A percentile compares a stretch with the other conserved stretches of the same genome.
phyloP scores from a whole-genome alignment of 2,797 vertebrate genomes.

The Platyrinchus mystaceus region DNA sequence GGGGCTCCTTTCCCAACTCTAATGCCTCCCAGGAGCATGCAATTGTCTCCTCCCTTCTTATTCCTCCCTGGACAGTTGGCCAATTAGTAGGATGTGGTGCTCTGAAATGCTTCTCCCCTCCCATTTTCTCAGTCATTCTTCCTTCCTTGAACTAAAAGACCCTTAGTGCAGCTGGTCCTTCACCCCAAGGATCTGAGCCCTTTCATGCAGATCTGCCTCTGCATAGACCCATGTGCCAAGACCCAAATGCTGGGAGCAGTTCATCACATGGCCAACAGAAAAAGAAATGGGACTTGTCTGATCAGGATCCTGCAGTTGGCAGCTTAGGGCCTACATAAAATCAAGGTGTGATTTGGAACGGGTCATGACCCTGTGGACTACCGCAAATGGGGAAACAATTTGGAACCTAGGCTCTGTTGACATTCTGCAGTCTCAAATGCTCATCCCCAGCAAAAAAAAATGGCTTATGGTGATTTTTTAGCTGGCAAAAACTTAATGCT shows the following conservation, averaged over 20 bases:
- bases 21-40: background rate
- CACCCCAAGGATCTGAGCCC: background rate
- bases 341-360: background rate
- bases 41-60: background rate
- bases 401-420: background rate
- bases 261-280: fast-evolving
- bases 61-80: background rate
- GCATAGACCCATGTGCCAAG: fast-evolving
- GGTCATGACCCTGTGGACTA: background rate
- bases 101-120: background rate
- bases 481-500: background rate
- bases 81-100: background rate
- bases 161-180: background rate
- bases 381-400: background rate
- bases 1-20: background rate
- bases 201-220: background rate
- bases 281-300: fast-evolving
- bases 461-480: background rate
- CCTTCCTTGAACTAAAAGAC: background rate
- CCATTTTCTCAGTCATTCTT: background rate
- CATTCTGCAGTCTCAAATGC: background rate
- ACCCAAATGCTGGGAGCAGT: background rate
- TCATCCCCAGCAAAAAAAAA: background rate
- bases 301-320: background rate
- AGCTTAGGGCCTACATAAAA: background rate